Evolutionary conservation across 1,140 invertebrate species (phyloP).

Genomic region (Drosophila ohnishii): DNA sequence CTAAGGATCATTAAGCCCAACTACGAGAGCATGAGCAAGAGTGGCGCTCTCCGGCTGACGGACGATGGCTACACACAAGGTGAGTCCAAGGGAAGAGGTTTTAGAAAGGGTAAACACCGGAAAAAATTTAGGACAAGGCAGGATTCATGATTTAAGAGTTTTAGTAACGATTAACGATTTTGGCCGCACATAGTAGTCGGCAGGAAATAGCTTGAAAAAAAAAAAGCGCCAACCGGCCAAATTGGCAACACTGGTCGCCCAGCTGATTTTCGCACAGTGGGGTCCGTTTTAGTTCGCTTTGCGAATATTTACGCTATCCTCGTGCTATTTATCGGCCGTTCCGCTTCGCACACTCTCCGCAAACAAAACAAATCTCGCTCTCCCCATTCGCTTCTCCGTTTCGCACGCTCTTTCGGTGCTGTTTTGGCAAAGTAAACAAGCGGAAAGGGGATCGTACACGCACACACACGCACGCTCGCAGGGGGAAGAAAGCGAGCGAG

Average conservation of each 20-base stretch:
- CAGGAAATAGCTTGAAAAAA: too few species aligned
- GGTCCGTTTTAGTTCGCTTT: slow-evolving; percentile 8
- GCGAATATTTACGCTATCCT: background rate
- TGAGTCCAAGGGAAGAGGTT: slow-evolving; percentile 81
- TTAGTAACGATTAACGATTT: background rate
- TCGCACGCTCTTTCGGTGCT: slow-evolving; percentile 4
- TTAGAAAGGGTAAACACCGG: background rate
- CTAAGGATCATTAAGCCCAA: slow-evolving; percentile 92
- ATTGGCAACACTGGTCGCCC: slow-evolving; percentile 46
- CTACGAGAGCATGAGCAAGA: slow-evolving; percentile 94
- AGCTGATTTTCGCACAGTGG: slow-evolving; percentile 70
- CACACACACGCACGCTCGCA: slow-evolving; percentile 18
- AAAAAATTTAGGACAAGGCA: background rate
- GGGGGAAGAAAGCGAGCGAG: slow-evolving; percentile 21
- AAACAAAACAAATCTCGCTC: slow-evolving; percentile 40
- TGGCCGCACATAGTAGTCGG: background rate
- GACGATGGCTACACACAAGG: slow-evolving; percentile 93
- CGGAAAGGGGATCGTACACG: slow-evolving; percentile 44
- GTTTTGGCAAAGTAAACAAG: slow-evolving; percentile 23
- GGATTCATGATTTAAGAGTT: background rate
- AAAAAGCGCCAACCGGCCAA: background rate
- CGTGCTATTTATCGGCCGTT: slow-evolving; percentile 30
- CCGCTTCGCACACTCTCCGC: slow-evolving; percentile 39
- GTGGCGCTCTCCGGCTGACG: slow-evolving; percentile 90
- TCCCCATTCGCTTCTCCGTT: slow-evolving; percentile 3